These are phyloP conservation scores for Lynx canadensis DNA, from an alignment of 2,113 vertebrate species.

Conservation along the genomic window DNA sequence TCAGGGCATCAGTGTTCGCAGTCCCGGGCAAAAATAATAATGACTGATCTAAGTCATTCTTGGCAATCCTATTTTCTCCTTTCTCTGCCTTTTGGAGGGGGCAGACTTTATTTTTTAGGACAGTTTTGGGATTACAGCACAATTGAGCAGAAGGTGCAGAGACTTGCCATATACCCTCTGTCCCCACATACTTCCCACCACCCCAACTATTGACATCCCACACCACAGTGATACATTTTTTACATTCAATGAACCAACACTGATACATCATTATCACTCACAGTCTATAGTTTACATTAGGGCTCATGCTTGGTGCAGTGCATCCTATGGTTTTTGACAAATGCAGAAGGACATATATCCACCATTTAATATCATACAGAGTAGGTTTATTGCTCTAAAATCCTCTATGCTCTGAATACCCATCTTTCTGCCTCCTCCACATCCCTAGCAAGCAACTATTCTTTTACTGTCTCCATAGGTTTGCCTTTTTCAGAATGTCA, in stretches of 20 bases:
- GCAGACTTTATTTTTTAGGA: not conserved
- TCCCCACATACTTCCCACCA: fast-evolving
- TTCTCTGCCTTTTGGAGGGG: not conserved
- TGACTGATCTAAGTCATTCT: not conserved
- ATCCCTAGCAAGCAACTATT: not conserved
- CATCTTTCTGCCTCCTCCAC: not conserved
- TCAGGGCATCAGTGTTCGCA: not conserved
- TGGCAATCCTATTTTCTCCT: not conserved
- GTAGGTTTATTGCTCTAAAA: not conserved
- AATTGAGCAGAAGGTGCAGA: not conserved
- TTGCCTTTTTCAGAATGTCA: not conserved
- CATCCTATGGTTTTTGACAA: not conserved
- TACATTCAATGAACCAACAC: not conserved
- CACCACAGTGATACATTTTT: not conserved
- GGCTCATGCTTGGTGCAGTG: not conserved
- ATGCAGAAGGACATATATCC: not conserved
- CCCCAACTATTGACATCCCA: not conserved
- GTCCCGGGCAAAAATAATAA: not conserved
- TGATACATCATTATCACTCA: not conserved
- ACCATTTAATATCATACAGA: not conserved
- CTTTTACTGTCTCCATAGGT: not conserved
- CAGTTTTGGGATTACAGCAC: not conserved
- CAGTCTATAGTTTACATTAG: not conserved
- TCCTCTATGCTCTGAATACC: not conserved
- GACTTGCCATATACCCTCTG: not conserved